Base-by-base conservation (phyloP, 1,140 invertebrate species). In the Sitophilus oryzae region DNA sequence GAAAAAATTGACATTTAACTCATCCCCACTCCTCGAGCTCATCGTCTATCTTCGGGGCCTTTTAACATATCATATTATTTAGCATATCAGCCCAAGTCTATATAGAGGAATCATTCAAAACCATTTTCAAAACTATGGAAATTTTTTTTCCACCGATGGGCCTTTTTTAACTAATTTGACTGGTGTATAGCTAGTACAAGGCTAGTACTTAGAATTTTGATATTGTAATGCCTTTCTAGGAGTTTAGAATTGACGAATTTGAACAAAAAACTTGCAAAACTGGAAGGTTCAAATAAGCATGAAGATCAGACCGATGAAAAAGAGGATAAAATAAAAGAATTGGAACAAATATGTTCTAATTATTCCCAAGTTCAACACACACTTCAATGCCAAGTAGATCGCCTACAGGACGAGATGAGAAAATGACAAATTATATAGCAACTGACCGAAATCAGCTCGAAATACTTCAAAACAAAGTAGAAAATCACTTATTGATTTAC, bases 391-490 rank as follows among this genome's bases (percentile, higher is more conserved):
- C 79, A 81, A 61, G 72, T 79, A 19, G 64, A 68, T 14, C 71
- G 70, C 56, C 66, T 81, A 5, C 78, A 81, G 56, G 76, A 82
- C 22, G 75, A 74, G 59, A 76, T 76, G 72, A 67, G 72, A 35
- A 67, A 70, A 41, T 78, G 35, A 68, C 72, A 0, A 64, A 66
- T 3, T 63, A 66, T 1, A 76, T 77, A 22, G 42, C 63, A 3
- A 64, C 30, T 14, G 73, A 74, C 38, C 67, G 70, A 16, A 63
- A 71, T 5, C 64, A 74, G 56, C 38, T 78, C 11, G 56, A 56
- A 40, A 45, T 45, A 1, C 49, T 70, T 21, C 37, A 65, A 52
- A 61, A 68, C 38, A 67, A 71, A 60, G 55, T 69, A 11, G 66
- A 71, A 58, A 70, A 56, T 59, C 70, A 62, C 66, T 64, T 63